A percentile compares a stretch with the other conserved stretches of the same genome.
These are phyloP conservation scores for Teleogryllus occipitalis DNA, from an alignment of 1,140 invertebrate genomes.

Conservation along the genomic window DNA sequence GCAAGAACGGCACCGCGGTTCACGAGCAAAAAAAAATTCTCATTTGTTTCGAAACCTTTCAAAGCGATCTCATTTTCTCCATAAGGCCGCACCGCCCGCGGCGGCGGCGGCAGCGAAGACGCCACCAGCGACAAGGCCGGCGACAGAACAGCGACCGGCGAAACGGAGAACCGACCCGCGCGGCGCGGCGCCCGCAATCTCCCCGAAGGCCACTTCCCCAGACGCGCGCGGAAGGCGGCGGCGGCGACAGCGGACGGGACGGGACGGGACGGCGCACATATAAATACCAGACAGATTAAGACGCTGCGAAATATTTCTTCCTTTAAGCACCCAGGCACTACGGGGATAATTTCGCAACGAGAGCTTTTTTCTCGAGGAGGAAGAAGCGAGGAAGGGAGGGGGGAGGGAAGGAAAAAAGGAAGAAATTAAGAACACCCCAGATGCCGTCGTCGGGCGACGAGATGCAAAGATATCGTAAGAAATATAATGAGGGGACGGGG, in stretches of 20 bases:
- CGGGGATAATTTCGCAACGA: neutral
- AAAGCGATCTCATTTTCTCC: too few relatives aligned
- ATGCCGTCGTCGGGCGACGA: neutral
- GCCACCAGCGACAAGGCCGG: too few relatives aligned
- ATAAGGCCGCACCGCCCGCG: too few relatives aligned
- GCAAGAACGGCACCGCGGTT: too few relatives aligned
- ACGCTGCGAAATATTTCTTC: neutral
- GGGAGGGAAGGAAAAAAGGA: neutral
- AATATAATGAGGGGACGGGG: neutral
- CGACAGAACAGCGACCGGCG: too few relatives aligned
- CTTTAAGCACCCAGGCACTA: neutral
- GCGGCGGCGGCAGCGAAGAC: too few relatives aligned
- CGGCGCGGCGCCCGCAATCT: too few relatives aligned
- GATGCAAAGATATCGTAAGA: slow-evolving; percentile 4
- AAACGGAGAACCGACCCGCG: too few relatives aligned
- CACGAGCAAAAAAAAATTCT: too few relatives aligned
- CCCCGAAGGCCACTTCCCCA: neutral
- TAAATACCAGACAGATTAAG: slow-evolving; percentile 5
- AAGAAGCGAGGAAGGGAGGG: neutral
- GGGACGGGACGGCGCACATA: neutral
- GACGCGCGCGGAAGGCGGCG: neutral
- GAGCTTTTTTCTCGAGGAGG: neutral
- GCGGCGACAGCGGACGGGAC: neutral
- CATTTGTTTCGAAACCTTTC: too few relatives aligned
- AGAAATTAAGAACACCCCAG: slow-evolving; percentile 4